Evolutionary conservation across 1,140 invertebrate genomes (phyloP), one percentile per base, ranked within the genome.

Genomic region (Hyphantria cunea): DNA sequence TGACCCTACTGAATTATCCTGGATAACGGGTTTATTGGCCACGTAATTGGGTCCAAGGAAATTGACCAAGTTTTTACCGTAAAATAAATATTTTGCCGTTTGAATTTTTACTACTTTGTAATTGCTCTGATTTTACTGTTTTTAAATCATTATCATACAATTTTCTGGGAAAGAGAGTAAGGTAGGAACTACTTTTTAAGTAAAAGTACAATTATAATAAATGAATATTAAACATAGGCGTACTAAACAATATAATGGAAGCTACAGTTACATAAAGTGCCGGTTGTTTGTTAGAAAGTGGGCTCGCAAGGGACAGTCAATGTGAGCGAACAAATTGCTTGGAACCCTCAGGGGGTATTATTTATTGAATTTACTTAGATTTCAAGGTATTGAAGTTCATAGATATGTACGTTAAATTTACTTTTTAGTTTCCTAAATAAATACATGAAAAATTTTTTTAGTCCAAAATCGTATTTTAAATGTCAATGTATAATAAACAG

Each of bases 31-130:
- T 10, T 45, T 44, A 34, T 64, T 50, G 41, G 61, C 45, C 51
- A 64, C 61, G 61, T 64, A 64, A 49, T 55, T 44, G 45, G 42
- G 17, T 56, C 53, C 42, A 44, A 31, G 45, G 45, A 64, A 64
- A 64, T 64, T 64, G 12, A 42, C 32, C 55, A 34, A 62, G 55
- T 32, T 37, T 47, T 55, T 44, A 41, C 17, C 52, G 50, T 13
- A 12, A 64, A 64, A 50, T 55, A 42, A 47, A 45, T 56, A 41
- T 41, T 56, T 47, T 13, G 47, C 37, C 39, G 25, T 12, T 48
- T 48, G 32, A 45, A 58, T 49, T 58, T n/a, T 44, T 48, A 25
- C 48, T 58, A 31, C 10, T n/a, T 44, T 44, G n/a, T 44, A 2
- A 44, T 6, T n/a, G 7, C 11, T 8, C 34, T 37, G 8, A 37